Conservation (phyloP, 2,888 invertebrate genomes). For the Spodoptera picta region DNA sequence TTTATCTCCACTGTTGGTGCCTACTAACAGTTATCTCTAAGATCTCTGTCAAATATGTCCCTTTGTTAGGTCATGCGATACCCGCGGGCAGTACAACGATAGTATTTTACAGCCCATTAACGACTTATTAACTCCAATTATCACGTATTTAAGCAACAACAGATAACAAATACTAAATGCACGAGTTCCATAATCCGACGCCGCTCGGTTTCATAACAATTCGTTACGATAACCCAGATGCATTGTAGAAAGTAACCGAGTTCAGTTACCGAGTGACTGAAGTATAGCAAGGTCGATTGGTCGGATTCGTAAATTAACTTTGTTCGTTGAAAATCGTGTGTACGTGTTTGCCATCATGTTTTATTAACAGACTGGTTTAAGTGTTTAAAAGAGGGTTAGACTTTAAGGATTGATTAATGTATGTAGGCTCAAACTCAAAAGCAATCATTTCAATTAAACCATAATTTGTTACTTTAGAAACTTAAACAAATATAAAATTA, state of each 20-base stretch:
- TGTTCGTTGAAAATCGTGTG: conserved; percentile 30
- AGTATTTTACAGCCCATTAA: too few relatives aligned
- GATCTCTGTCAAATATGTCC: too few relatives aligned
- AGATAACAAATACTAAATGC: conserved; percentile 49
- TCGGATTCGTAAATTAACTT: conserved; percentile 41
- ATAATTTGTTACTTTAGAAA: too few relatives aligned
- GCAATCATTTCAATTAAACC: too few relatives aligned
- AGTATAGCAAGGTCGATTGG: conserved; percentile 60
- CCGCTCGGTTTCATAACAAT: conserved; percentile 54
- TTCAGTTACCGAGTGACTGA: background rate
- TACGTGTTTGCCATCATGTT: conserved; percentile 5
- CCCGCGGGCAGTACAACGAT: too few relatives aligned
- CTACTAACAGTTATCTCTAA: too few relatives aligned
- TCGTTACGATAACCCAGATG: conserved; percentile 66
- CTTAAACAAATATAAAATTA: too few relatives aligned
- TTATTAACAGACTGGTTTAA: background rate
- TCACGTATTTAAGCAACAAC: conserved; percentile 42
- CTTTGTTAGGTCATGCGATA: too few relatives aligned
- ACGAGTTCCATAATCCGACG: conserved; percentile 53
- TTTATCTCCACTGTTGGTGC: too few relatives aligned
- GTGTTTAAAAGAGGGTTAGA: too few relatives aligned
- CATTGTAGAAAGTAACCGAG: conserved; percentile 61
- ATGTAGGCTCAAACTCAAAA: too few relatives aligned
- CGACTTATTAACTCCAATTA: conserved; percentile 37
- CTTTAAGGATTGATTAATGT: too few relatives aligned